Evolutionary conservation across 2,113 vertebrate species (phyloP), one percentile per base, ranked within the genome.

Genomic region (Delphinapterus leucas): DNA sequence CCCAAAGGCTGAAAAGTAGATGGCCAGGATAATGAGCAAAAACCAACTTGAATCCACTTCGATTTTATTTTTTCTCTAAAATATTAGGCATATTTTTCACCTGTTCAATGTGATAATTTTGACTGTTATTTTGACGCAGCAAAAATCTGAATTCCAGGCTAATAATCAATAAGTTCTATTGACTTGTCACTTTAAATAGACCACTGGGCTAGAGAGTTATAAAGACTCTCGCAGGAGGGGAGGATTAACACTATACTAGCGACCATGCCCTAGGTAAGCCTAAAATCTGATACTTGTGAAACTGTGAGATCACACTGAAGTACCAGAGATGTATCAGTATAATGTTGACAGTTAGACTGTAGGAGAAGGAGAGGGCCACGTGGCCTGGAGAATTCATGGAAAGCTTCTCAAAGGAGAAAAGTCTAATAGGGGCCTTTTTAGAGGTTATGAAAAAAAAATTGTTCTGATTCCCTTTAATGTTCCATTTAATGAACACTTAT

Each of bases 131-230:
- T 87, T 90, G 58, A 94, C 17, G 88, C 28, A 31, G 5, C 85
- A n/a, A 93, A 96, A 90, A 88, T 58, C 3, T 80, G 41, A 76
- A 67, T 76, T 85, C 14, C 47, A 76, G 25, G 33, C 25, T 73
- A 58, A 41, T 63, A 87, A 85, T 60, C 63, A 90, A 79, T 70
- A 68, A 11, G 9, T 67, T 81, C 65, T 44, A 49, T 8, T 53
- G 67, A 65, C 33, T 82, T 71, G 18, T 5, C 8, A 26, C 13
- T 87, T 88, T 41, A 85, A 96, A 90, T 33, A 92, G 5, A 89
- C 47, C 28, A 20, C 41, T n/a, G 10, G 49, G 15, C 5, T 41
- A 49, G 23, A 65, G 31, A 87, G 25, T 85, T 55, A 41, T 26
- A 47, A 76, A 71, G n/a, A 60, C 41, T 68, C 49, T 5, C 13